Conservation (phyloP, 2,888 invertebrate species). For the Rotaria sp. region DNA sequence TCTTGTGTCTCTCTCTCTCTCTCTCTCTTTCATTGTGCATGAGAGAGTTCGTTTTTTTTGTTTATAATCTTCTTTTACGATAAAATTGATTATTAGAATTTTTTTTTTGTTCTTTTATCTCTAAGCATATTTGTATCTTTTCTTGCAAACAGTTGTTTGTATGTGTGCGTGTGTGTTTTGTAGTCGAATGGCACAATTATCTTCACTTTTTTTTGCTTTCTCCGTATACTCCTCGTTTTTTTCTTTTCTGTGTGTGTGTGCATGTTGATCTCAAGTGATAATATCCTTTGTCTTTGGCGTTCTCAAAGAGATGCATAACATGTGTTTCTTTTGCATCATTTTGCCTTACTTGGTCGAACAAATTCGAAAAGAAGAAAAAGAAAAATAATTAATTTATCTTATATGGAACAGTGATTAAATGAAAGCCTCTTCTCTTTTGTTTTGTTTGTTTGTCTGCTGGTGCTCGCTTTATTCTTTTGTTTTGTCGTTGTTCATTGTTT, state of each 20-base stretch:
- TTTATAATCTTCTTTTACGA: not conserved
- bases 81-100: not conserved
- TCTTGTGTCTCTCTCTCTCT: not conserved
- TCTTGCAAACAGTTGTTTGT: not conserved
- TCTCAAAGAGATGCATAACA: not conserved
- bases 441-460: constrained; percentile 17
- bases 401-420: constrained; percentile 4
- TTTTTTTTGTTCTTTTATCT: not conserved
- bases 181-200: constrained; percentile 3
- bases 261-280: constrained; percentile 10
- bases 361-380: not conserved
- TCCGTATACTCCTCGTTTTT: not conserved
- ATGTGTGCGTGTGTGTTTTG: not conserved
- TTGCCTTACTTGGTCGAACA: constrained; percentile 15
- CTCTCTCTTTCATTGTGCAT: not conserved
- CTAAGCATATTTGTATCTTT: not conserved
- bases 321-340: not conserved
- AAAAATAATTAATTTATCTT: not conserved
- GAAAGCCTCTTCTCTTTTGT: not conserved
- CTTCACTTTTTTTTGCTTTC: not conserved
- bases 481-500: not conserved
- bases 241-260: not conserved
- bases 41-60: not conserved
- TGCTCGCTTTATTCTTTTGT: not conserved
- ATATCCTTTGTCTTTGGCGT: not conserved